Evolutionary conservation across 1,140 invertebrate species (phyloP), one percentile per base, ranked within the genome.

Genomic region (Diorhabda sublineata): DNA sequence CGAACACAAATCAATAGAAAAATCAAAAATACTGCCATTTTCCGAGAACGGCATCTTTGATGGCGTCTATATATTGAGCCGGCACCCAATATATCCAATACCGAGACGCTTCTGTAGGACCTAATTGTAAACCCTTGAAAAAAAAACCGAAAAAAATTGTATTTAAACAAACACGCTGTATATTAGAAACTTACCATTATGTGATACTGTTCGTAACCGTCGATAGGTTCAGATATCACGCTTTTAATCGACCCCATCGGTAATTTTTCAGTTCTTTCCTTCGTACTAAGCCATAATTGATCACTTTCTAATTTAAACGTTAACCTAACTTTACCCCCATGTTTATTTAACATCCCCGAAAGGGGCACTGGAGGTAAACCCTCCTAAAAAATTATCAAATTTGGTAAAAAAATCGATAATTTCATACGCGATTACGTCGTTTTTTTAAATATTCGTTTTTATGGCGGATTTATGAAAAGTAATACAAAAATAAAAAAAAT

Each of bases 61-160:
- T 95, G 66, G 95, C 92, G 76, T 94, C 91, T 68, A 96, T 87
- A 81, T 95, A 97, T 79, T 94, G 91, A 43, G 93, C 93, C 58
- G 95, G 95, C 57, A 97, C 93, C 95, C 95, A 97, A 82, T 97
- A 97, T 61, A 97, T 88, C 93, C 93, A 97, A 83, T 96, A 96
- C 71, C 91, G 83, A 44, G 92, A 95, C 7, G 92, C 92, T 83
- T 95, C 93, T 5, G 94, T 95, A 8, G 94, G 88, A 42, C 94
- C 93, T 72, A 95, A 82, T 84, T 95, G 93, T 67, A 96, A 85
- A 62, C 88, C 92, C 91, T 93, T 61, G 26, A 69, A 68, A 73
- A 2, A 52, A 3, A 8, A 52, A 52, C 6, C 47, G 4, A 52
- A 52, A 52, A 26, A 26, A 26, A 26, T 26, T 26, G 26, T 26